Conservation (phyloP, 2,113 vertebrate species). For the Microtus ochrogaster region DNA sequence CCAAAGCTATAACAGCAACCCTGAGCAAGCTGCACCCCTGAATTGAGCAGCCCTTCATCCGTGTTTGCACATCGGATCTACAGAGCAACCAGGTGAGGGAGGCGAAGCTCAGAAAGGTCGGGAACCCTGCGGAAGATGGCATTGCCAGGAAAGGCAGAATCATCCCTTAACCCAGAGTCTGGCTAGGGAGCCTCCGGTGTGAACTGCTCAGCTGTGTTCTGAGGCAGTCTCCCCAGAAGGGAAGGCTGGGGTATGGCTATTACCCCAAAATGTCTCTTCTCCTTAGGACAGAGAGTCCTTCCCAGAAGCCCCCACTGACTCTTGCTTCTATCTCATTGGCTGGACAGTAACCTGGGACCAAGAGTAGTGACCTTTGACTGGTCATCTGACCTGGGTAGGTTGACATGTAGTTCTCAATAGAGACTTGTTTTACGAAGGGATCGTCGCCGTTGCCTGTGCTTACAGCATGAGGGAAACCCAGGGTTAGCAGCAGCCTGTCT, state of each 20-base stretch:
- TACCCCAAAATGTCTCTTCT: neutral
- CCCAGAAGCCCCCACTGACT: neutral
- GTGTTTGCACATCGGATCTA: neutral
- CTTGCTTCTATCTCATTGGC: neutral
- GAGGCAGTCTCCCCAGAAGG: neutral
- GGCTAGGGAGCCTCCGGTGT: neutral
- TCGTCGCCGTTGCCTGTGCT: neutral
- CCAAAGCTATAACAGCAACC: neutral
- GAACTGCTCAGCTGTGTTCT: neutral
- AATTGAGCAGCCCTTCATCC: neutral
- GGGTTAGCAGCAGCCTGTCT: neutral
- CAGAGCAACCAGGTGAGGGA: neutral
- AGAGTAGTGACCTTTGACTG: neutral
- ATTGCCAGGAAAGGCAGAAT: neutral
- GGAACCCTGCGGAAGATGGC: neutral
- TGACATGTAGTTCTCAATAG: neutral
- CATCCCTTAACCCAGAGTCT: neutral
- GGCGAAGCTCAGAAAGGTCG: neutral
- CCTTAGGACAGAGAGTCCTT: neutral
- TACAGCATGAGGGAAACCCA: neutral
- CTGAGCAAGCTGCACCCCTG: neutral
- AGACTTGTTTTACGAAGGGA: neutral
- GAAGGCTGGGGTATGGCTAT: neutral
- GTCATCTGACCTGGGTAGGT: neutral
- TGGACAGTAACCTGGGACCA: neutral